Base-by-base conservation (phyloP, 2,888 invertebrate species). In the Mantis religiosa region DNA sequence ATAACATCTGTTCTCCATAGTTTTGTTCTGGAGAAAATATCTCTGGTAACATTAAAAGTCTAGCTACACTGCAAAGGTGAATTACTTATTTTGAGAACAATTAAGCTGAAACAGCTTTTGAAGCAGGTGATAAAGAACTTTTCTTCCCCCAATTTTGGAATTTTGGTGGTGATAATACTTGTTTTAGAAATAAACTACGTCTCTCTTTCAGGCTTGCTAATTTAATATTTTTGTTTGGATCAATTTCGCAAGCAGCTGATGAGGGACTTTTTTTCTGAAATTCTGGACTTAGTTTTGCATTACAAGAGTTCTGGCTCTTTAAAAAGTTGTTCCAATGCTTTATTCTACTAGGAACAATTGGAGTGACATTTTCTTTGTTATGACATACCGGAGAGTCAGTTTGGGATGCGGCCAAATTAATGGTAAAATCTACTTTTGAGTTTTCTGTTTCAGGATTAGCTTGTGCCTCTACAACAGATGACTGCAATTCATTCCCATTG, bases 101-200 rank as follows among this genome's bases (percentile, higher is more conserved):
- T 41, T 41, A 71, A 3, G 90, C 90, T 86, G 91, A 91, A 71
- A 91, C 90, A 47, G 91, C 89, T 91, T 91, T 92, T 14, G 91
- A 90, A 88, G 91, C 91, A 3, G 91, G 91, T 90, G 91, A 91
- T 86, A 92, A 91, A 27, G 92, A 92, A 87, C 91, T 91, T 89
- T 91, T 92, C 90, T 92, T 93, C 28, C 91, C 92, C 92, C 93
- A 93, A 20, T 91, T 92, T 90, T 94, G 94, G 90, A 95, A 94
- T 92, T 94, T 95, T 89, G 95, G 94, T 86, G 95, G 95, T 90
- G 94, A 95, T 90, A 95, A 92, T 89, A 95, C 95, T 93, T 95
- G 95, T 92, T 95, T 95, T 92, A 95, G 93, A 92, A 95, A 95
- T 90, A 95, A 91, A 89, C 94, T 94, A 91, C 94, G 92, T 91